Evolutionary conservation across 2,888 invertebrate genomes (phyloP).

Genomic region (Chrysolina oricalcia): DNA sequence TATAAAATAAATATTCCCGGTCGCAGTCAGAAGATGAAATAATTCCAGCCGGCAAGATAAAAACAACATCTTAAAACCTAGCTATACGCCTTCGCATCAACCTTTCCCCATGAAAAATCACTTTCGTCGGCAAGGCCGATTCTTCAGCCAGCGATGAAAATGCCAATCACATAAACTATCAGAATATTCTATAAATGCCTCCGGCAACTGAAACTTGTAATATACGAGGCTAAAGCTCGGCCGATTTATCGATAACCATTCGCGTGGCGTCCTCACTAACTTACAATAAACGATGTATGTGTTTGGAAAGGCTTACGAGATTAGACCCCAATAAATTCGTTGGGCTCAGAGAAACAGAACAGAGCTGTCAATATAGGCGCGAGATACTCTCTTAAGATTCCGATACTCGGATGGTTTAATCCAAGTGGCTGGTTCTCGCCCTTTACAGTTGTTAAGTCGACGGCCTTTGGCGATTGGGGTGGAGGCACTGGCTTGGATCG

Average conservation of each 20-base stretch:
- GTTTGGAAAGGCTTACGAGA: conserved; percentile 41
- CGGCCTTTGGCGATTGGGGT: conserved; percentile 35
- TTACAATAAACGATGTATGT: conserved; percentile 44
- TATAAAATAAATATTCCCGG: too few relatives aligned
- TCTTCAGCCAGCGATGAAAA: conserved; percentile 6
- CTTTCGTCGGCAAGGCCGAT: conserved; percentile 1
- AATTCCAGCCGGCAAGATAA: too few relatives aligned
- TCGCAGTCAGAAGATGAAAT: too few relatives aligned
- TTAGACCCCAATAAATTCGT: conserved; percentile 43
- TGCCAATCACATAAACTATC: conserved; percentile 20
- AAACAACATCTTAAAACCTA: too few relatives aligned
- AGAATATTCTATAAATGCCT: conserved; percentile 18
- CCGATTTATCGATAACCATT: conserved; percentile 45
- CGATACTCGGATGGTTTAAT: conserved; percentile 31
- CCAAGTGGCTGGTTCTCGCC: conserved; percentile 38
- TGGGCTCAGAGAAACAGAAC: conserved; percentile 34
- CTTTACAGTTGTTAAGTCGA: conserved; percentile 31
- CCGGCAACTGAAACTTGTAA: conserved; percentile 32
- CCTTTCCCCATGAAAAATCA: background rate
- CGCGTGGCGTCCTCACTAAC: conserved; percentile 29
- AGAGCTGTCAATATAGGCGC: conserved; percentile 34
- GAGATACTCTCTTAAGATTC: conserved; percentile 34
- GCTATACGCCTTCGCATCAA: background rate
- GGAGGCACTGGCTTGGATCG: background rate
- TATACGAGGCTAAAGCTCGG: conserved; percentile 35